phyloP scores from a whole-genome alignment of 2,888 invertebrate species.

The Harpalus rufipes region DNA sequence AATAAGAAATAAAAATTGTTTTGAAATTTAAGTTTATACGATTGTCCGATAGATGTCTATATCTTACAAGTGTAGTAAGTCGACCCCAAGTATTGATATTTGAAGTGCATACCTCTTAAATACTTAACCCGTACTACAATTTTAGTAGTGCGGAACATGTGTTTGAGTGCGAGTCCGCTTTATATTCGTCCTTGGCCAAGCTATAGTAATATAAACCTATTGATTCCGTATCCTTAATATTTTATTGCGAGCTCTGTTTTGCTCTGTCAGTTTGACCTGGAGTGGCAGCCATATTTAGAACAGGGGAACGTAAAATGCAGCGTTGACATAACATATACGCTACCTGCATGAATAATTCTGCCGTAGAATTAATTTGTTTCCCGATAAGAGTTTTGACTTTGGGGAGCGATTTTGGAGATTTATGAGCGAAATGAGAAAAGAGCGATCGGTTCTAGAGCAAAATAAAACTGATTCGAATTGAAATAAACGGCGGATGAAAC shows the following conservation, averaged over 20 bases:
- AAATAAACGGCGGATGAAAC: slow-evolving; percentile 44
- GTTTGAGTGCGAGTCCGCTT: background rate
- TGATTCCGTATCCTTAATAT: slow-evolving; percentile 67
- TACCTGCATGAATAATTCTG: slow-evolving; percentile 57
- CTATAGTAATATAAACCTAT: slow-evolving; percentile 67
- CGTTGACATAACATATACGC: slow-evolving; percentile 34
- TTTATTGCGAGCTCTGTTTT: slow-evolving; percentile 62
- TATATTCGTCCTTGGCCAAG: slow-evolving; percentile 58
- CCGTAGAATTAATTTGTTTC: slow-evolving; percentile 23
- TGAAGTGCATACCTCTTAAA: slow-evolving; percentile 25
- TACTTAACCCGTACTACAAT: slow-evolving; percentile 27
- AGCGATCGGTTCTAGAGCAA: slow-evolving; percentile 12
- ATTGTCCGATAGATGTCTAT: slow-evolving; percentile 25
- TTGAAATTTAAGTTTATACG: background rate
- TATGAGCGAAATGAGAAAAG: slow-evolving; percentile 2
- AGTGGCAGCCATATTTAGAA: slow-evolving; percentile 62
- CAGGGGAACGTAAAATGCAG: slow-evolving; percentile 41
- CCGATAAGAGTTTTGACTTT: slow-evolving; percentile 32
- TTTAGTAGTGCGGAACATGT: slow-evolving; percentile 27
- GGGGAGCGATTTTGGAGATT: slow-evolving; percentile 29
- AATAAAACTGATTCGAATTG: slow-evolving; percentile 31
- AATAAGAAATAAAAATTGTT: background rate
- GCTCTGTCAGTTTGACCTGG: slow-evolving; percentile 59
- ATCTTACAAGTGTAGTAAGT: background rate
- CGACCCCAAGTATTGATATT: slow-evolving; percentile 39